Conservation (phyloP, 2,113 vertebrate species). For the Dolichotis patagonum region DNA sequence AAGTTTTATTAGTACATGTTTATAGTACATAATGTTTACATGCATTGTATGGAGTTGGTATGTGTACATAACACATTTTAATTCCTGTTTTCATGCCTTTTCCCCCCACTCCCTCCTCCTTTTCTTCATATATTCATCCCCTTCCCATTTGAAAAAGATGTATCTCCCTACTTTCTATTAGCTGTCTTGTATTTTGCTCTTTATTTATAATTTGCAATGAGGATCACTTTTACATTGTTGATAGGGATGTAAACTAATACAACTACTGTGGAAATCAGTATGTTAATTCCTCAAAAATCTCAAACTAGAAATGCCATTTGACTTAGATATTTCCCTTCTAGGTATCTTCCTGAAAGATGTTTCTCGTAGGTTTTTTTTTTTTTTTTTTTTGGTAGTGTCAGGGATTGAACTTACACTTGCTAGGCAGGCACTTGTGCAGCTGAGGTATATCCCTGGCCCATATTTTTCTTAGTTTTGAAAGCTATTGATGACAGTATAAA, state of each 20-base stretch:
- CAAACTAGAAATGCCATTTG: background rate
- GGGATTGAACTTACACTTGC: too few relatives aligned
- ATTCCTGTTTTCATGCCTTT: background rate
- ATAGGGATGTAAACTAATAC: background rate
- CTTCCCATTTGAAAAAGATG: background rate
- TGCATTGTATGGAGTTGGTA: background rate
- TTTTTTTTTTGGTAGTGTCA: too few relatives aligned
- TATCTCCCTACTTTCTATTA: background rate
- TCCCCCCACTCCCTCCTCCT: background rate
- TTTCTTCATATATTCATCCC: background rate
- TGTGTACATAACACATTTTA: background rate
- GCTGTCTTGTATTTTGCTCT: background rate
- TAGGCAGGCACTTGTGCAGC: too few relatives aligned
- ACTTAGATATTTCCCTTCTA: background rate
- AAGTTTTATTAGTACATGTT: background rate
- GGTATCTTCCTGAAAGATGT: background rate
- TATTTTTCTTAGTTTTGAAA: constrained; percentile 53
- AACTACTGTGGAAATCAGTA: background rate
- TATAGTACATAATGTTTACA: background rate
- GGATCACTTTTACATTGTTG: background rate
- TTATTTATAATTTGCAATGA: background rate
- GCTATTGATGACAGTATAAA: background rate
- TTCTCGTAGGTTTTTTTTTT: background rate
- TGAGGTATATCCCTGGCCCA: too few relatives aligned
- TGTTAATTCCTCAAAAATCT: background rate